phyloP scores from a whole-genome alignment of 2,113 vertebrate species.

The Chroicocephalus ridibundus region DNA sequence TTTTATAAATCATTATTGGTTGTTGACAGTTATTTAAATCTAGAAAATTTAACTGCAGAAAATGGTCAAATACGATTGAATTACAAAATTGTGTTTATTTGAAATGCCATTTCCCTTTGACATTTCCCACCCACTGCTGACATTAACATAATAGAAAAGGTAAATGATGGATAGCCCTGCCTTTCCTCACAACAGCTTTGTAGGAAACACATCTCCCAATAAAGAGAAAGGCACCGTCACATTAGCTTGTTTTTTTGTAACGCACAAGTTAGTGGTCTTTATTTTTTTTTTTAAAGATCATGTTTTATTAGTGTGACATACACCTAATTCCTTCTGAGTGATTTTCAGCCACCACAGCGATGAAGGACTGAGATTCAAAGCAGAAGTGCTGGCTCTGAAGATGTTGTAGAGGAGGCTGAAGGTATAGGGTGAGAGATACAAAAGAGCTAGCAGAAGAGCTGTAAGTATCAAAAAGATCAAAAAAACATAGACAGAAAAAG shows the following conservation, averaged over 20 bases:
- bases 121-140: slow-evolving; percentile 3
- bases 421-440: neutral
- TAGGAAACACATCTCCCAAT: neutral
- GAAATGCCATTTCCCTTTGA: slow-evolving; percentile 50
- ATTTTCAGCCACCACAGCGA: neutral
- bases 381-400: neutral
- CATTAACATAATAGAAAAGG: neutral
- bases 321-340: neutral
- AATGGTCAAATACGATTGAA: neutral
- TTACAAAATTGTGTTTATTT: slow-evolving; percentile 21
- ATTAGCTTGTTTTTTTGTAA: neutral
- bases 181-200: neutral
- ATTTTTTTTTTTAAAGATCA: neutral
- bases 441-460: neutral
- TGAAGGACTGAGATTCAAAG: neutral
- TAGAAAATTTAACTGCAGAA: slow-evolving; percentile 2
- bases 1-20: neutral
- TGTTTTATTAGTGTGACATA: neutral
- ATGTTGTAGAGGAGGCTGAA: neutral
- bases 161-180: slow-evolving; percentile 33
- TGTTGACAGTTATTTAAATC: neutral
- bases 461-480: neutral
- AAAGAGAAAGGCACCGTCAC: neutral
- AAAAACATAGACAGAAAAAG: neutral
- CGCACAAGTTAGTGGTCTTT: neutral